Percentiles rank a stretch among this genome's conserved stretches.
Evolutionary conservation across 2,797 vertebrate genomes (phyloP).

Genomic region (Avahi laniger): DNA sequence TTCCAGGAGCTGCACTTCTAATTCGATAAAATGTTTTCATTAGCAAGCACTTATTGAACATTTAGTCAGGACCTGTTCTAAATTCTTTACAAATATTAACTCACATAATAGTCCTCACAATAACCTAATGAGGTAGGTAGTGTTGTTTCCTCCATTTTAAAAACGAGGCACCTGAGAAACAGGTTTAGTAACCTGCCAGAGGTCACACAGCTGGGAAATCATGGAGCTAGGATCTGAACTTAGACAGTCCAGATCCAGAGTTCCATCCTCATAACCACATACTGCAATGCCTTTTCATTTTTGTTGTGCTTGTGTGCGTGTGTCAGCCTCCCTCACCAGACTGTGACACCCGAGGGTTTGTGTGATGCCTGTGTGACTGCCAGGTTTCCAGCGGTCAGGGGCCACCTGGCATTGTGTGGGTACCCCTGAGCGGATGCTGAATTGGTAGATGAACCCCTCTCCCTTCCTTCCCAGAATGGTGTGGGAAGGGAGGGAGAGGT

Average conservation of each 20-base stretch:
- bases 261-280: background rate
- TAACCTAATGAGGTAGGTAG: background rate
- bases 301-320: background rate
- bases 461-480: background rate
- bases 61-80: background rate
- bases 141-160: constrained; percentile 35
- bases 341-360: background rate
- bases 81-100: constrained; percentile 31
- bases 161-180: constrained; percentile 2
- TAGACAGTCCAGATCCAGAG: background rate
- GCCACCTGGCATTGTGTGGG: background rate
- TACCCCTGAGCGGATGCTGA: background rate
- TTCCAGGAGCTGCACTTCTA: background rate
- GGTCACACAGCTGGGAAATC: constrained; percentile 15
- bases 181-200: constrained; percentile 16
- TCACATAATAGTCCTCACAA: background rate
- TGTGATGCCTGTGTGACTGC: background rate
- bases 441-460: background rate
- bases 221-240: background rate
- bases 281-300: background rate
- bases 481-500: too few species aligned
- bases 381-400: background rate
- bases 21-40: background rate
- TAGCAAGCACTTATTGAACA: background rate
- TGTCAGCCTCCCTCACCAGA: background rate